Percentiles rank a stretch among this genome's conserved stretches.
Conservation (phyloP, 2,888 invertebrate species). For the Ramazzottius varieornatus region DNA sequence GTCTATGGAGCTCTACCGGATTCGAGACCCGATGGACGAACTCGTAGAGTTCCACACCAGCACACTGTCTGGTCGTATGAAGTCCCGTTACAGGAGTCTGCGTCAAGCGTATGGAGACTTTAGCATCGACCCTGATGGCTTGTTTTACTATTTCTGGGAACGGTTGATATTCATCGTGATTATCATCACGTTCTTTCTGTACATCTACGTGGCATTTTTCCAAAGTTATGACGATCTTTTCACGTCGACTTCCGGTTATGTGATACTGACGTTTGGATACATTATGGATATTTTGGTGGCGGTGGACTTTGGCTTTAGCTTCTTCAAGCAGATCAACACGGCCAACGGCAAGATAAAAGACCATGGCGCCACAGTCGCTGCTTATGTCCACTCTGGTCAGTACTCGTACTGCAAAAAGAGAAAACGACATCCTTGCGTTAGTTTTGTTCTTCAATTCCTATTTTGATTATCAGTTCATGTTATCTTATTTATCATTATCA, state of each 20-base stretch:
- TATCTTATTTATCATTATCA: too few species aligned
- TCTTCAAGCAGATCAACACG: neutral
- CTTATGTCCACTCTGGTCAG: neutral
- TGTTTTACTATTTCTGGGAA: neutral
- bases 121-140: neutral
- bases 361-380: neutral
- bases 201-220: neutral
- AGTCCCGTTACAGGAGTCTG: neutral
- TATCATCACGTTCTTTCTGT: neutral
- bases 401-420: too few species aligned
- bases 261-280: neutral
- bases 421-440: too few species aligned
- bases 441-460: too few species aligned
- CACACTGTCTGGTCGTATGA: neutral
- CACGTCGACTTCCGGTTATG: neutral
- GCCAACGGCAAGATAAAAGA: neutral
- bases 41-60: neutral
- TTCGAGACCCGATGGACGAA: neutral
- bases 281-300: neutral
- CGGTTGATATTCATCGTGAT: neutral
- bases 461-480: too few species aligned
- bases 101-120: neutral
- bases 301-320: neutral
- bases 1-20: neutral
- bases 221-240: neutral